Evolutionary conservation across 2,888 invertebrate species (phyloP).

Genomic region (Thymelicus acteon): DNA sequence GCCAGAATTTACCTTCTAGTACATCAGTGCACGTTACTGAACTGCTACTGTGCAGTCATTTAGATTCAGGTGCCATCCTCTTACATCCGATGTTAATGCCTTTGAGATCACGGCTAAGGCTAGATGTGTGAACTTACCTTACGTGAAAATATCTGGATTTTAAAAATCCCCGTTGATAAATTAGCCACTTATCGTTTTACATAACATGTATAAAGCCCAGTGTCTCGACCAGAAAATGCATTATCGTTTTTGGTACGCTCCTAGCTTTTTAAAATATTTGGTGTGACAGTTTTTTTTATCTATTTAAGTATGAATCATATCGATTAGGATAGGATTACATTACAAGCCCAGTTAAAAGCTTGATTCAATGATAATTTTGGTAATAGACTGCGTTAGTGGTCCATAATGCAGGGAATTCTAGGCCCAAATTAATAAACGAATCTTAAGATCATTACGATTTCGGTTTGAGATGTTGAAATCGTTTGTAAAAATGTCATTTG

Average conservation of each 20-base stretch:
- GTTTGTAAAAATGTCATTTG: too few relatives aligned
- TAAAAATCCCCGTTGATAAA: background rate
- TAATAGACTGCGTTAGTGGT: too few relatives aligned
- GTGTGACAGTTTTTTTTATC: too few relatives aligned
- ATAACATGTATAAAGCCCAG: background rate
- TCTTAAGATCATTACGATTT: too few relatives aligned
- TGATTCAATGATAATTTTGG: too few relatives aligned
- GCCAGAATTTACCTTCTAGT: too few relatives aligned
- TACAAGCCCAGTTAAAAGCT: too few relatives aligned
- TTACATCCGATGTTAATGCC: constrained; percentile 61
- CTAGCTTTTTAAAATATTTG: background rate
- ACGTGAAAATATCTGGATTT: background rate
- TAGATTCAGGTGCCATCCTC: constrained; percentile 51
- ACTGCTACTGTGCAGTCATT: constrained; percentile 57
- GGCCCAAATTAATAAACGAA: too few relatives aligned
- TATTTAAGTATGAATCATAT: too few relatives aligned
- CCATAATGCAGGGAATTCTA: too few relatives aligned
- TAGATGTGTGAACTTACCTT: background rate
- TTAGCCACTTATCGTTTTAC: background rate
- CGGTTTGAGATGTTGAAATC: too few relatives aligned
- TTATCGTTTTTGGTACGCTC: background rate
- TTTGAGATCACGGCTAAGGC: constrained; percentile 39
- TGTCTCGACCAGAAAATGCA: background rate
- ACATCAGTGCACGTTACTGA: constrained; percentile 54
- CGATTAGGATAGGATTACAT: too few relatives aligned